These are phyloP conservation scores for Zeuzera pyrina DNA, from an alignment of 2,888 invertebrate genomes.

Conservation along the genomic window DNA sequence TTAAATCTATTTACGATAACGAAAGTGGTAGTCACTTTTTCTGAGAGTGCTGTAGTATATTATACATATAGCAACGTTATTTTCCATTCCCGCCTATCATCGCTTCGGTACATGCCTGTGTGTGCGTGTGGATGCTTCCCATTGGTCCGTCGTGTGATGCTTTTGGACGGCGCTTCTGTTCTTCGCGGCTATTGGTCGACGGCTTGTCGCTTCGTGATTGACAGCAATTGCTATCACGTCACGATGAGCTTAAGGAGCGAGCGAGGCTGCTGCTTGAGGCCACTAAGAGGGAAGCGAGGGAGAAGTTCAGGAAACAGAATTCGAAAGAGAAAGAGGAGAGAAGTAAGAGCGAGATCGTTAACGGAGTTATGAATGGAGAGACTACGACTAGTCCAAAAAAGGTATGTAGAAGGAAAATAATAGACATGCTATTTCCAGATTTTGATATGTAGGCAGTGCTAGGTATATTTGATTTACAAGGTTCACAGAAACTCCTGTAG, in stretches of 20 bases:
- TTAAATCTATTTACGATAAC: too few species aligned
- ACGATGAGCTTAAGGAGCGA: slow-evolving; percentile 88
- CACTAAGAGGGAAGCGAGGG: slow-evolving; percentile 78
- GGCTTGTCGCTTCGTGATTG: slow-evolving; percentile 30
- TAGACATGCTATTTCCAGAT: too few species aligned
- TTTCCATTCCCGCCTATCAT: slow-evolving; percentile 40
- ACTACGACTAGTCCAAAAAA: slow-evolving; percentile 51
- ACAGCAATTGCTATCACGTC: slow-evolving; percentile 83
- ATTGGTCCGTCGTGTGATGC: slow-evolving; percentile 30
- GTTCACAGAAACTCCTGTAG: too few species aligned
- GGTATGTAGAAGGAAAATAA: too few species aligned
- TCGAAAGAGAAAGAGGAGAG: slow-evolving; percentile 72
- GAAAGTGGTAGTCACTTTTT: too few species aligned
- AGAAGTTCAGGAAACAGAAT: slow-evolving; percentile 49
- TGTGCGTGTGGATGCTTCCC: slow-evolving; percentile 30
- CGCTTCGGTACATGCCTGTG: slow-evolving; percentile 34
- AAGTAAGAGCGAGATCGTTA: slow-evolving; percentile 42
- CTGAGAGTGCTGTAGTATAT: too few species aligned
- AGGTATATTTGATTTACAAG: too few species aligned
- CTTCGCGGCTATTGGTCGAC: slow-evolving; percentile 20
- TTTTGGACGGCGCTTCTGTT: slow-evolving; percentile 34
- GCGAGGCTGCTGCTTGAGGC: slow-evolving; percentile 88
- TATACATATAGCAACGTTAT: slow-evolving; percentile 3
- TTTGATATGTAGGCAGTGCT: too few species aligned
- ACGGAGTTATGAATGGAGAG: slow-evolving; percentile 50